Conservation (phyloP, 2,113 vertebrate species). For the Typhlomys cinereus region DNA sequence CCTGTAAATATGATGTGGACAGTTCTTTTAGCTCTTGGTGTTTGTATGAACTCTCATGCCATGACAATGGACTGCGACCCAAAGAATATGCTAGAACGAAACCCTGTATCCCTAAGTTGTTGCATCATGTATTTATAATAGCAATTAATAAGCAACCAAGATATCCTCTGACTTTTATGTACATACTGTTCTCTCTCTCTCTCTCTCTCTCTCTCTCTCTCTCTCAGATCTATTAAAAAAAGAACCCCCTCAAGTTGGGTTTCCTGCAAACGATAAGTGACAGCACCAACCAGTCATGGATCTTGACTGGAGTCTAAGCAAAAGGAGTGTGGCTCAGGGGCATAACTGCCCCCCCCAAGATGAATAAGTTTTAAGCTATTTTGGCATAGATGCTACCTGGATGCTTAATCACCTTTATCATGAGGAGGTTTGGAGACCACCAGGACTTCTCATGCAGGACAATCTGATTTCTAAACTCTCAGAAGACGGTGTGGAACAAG, state of each 20-base stretch:
- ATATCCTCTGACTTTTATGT: background rate
- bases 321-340: background rate
- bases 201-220: too few relatives aligned
- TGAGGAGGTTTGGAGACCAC: background rate
- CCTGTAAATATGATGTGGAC: too few relatives aligned
- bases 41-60: too few relatives aligned
- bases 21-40: too few relatives aligned
- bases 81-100: too few relatives aligned
- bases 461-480: background rate
- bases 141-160: too few relatives aligned
- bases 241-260: rapidly evolving
- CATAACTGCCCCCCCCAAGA: background rate
- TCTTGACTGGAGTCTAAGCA: background rate
- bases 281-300: constrained; percentile 21
- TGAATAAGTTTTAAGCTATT: background rate
- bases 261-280: background rate
- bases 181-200: too few relatives aligned
- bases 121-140: too few relatives aligned
- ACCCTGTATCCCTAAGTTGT: too few relatives aligned
- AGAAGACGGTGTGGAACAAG: background rate
- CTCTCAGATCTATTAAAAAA: too few relatives aligned
- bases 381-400: background rate
- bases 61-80: too few relatives aligned
- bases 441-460: background rate
- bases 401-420: background rate